Conservation (phyloP, 2,888 invertebrate genomes). For the Lithophane socia region DNA sequence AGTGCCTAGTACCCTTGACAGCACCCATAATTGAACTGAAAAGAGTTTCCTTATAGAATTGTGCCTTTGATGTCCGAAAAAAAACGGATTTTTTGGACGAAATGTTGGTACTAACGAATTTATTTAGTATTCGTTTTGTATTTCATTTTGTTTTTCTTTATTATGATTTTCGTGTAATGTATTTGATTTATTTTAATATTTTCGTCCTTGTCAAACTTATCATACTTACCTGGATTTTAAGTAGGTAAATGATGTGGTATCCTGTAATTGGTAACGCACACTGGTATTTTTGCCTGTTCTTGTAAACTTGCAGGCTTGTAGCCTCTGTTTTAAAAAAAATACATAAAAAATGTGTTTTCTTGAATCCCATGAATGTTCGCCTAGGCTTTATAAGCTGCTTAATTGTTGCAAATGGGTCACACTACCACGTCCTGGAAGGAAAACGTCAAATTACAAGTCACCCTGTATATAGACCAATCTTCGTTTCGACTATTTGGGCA, state of each 20-base stretch:
- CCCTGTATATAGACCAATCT: conserved; percentile 18
- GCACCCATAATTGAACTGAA: background rate
- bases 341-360: no score
- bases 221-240: background rate
- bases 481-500: conserved; percentile 43
- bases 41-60: conserved; percentile 11
- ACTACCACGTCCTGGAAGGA: no score
- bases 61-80: background rate
- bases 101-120: background rate
- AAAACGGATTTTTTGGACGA: background rate
- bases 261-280: background rate
- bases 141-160: background rate
- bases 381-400: no score
- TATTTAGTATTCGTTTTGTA: background rate
- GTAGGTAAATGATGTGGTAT: background rate
- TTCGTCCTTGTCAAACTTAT: background rate
- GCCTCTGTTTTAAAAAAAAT: no score
- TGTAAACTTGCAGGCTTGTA: background rate
- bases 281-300: background rate
- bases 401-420: no score
- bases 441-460: no score
- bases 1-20: conserved; percentile 1
- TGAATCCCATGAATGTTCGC: no score
- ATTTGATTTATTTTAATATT: no score
- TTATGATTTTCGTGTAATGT: no score